Percentiles rank a stretch among this genome's conserved stretches.
Conservation (phyloP, 2,113 vertebrate genomes). For the Trematomus loennbergii region DNA sequence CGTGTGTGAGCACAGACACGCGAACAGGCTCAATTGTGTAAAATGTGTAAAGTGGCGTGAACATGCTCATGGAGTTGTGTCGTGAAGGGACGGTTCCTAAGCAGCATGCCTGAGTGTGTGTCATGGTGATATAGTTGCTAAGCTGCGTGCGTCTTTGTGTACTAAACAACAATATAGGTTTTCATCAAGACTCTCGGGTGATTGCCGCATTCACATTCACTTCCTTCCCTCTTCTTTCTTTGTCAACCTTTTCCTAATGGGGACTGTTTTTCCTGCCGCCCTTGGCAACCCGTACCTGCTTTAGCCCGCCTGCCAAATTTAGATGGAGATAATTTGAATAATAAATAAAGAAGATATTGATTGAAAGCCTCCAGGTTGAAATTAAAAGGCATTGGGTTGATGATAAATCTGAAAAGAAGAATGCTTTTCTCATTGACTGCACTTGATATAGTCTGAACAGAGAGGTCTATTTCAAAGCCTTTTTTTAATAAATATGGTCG, state of each 20-base stretch:
- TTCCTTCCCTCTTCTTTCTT: constrained; percentile 9
- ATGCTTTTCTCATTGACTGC: constrained; percentile 2
- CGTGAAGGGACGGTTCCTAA: not conserved
- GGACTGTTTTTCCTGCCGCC: not conserved
- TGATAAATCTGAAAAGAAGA: constrained; percentile 26
- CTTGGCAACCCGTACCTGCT: constrained; percentile 34
- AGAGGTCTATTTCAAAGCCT: constrained; percentile 2
- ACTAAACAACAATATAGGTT: constrained; percentile 20
- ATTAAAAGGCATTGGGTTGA: constrained; percentile 2
- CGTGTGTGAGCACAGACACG: constrained; percentile 29
- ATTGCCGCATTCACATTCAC: constrained; percentile 23
- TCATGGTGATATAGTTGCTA: constrained; percentile 52
- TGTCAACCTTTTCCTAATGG: constrained; percentile 12
- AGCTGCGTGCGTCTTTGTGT: constrained; percentile 22
- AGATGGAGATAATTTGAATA: constrained; percentile 41
- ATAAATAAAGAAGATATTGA: constrained; percentile 51
- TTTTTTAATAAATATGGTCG: constrained; percentile 6
- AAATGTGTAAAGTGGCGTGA: constrained; percentile 39
- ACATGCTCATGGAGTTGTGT: constrained; percentile 23
- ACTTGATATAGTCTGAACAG: constrained; percentile 40
- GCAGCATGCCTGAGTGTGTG: not conserved
- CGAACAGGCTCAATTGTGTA: constrained; percentile 14
- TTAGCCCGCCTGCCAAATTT: constrained; percentile 36
- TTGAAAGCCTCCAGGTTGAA: constrained; percentile 35
- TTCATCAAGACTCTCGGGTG: not conserved